Conservation (phyloP, 2,113 vertebrate species). For the Microtus oregoni region DNA sequence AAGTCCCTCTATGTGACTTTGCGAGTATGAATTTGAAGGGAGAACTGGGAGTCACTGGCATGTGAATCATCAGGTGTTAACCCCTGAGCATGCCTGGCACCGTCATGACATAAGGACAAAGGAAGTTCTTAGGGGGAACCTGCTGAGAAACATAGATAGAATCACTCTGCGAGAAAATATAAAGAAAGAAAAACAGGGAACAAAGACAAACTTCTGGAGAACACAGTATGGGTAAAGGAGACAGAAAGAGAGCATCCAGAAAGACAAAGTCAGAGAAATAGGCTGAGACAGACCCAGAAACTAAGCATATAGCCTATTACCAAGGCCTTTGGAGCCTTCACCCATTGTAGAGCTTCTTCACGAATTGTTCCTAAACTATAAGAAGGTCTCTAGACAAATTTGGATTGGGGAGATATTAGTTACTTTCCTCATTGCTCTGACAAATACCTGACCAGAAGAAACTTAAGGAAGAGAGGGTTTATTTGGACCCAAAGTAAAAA, state of each 20-base stretch:
- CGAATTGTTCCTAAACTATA: constrained; percentile 8
- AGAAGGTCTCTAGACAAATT: neutral
- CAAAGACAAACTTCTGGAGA: neutral
- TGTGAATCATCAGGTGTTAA: neutral
- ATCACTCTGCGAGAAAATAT: neutral
- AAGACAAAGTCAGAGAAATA: neutral
- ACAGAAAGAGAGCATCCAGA: neutral
- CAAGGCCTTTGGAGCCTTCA: neutral
- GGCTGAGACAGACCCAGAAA: neutral
- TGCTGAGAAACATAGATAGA: neutral
- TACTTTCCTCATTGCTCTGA: neutral
- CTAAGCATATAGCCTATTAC: neutral
- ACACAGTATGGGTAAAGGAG: neutral
- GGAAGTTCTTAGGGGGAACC: neutral
- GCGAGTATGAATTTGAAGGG: neutral
- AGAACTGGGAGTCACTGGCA: neutral
- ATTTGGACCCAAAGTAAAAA: neutral
- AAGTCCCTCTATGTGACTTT: neutral
- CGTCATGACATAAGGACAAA: neutral
- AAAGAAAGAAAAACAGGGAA: neutral
- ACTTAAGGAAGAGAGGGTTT: neutral
- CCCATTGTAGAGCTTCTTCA: neutral
- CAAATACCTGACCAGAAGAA: neutral
- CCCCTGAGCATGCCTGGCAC: neutral
- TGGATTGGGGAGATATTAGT: neutral